Evolutionary conservation across 2,113 vertebrate genomes (phyloP).

Genomic region (Steatornis caripensis): DNA sequence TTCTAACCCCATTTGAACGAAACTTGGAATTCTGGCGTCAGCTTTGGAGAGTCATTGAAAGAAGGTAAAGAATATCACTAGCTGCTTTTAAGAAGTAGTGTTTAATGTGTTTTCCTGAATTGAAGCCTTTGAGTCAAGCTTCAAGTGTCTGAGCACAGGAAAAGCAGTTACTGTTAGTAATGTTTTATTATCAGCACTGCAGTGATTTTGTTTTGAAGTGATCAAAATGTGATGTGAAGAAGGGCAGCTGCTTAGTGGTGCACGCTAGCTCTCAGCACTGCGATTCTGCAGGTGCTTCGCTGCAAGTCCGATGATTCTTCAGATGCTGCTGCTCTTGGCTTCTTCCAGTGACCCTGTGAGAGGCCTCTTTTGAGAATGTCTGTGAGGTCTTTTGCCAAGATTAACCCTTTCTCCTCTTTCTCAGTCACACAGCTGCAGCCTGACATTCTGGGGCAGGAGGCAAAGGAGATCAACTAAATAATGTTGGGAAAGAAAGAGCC

Average conservation of each 20-base stretch:
- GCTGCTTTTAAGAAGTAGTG: not conserved
- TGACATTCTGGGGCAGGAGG: not conserved
- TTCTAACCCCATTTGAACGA: slow-evolving; percentile 94
- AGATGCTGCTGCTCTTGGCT: not conserved
- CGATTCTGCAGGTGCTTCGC: not conserved
- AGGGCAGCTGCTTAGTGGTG: not conserved
- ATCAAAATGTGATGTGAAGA: not conserved
- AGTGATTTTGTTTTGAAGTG: not conserved
- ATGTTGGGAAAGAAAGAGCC: not conserved
- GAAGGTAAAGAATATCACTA: slow-evolving; percentile 75
- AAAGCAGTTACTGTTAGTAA: not conserved
- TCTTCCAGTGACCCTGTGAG: not conserved
- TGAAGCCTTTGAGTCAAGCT: not conserved
- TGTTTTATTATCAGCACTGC: not conserved
- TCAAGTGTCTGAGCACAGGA: not conserved
- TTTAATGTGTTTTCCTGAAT: not conserved
- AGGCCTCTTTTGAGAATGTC: not conserved
- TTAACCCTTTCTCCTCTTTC: not conserved
- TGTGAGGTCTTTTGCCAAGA: not conserved
- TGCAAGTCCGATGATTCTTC: not conserved
- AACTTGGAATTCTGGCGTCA: slow-evolving; percentile 98
- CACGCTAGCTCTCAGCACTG: not conserved
- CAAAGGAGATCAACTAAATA: not conserved
- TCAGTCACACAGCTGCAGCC: not conserved
- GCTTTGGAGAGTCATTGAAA: slow-evolving; percentile 97